A percentile compares a stretch with the other conserved stretches of the same genome.
phyloP scores from a whole-genome alignment of 2,113 vertebrate species.

The Prunella fulvescens region DNA sequence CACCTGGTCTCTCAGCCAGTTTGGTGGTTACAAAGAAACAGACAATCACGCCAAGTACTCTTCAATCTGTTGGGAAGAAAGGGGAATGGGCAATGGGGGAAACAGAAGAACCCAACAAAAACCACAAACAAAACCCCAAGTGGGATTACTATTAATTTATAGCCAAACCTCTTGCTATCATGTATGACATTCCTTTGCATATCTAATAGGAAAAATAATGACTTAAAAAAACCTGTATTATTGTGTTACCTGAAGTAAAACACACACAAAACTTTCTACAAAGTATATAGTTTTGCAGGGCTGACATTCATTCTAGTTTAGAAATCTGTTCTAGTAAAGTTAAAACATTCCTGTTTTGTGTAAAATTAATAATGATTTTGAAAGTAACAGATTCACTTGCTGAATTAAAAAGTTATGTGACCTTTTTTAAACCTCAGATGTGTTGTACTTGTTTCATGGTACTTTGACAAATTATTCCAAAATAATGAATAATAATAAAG shows the following conservation, averaged over 20 bases:
- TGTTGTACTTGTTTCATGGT: neutral
- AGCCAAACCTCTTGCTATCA: neutral
- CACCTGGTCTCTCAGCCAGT: neutral
- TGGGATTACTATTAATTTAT: neutral
- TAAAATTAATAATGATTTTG: neutral
- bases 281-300: neutral
- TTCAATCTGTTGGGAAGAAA: neutral
- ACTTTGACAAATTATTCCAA: neutral
- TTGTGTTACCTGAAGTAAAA: neutral
- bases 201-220: neutral
- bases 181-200: neutral
- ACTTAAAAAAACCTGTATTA: neutral
- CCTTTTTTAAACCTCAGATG: neutral
- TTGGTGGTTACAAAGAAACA: neutral
- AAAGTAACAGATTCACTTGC: neutral
- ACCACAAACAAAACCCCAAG: neutral
- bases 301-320: neutral
- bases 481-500: neutral
- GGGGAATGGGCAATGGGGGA: neutral
- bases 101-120: neutral
- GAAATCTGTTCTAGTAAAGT: neutral
- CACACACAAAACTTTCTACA: neutral
- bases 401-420: neutral
- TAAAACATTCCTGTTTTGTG: neutral
- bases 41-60: neutral